phyloP scores from a whole-genome alignment of 2,888 invertebrate genomes.

The Habroteleia sp. region DNA sequence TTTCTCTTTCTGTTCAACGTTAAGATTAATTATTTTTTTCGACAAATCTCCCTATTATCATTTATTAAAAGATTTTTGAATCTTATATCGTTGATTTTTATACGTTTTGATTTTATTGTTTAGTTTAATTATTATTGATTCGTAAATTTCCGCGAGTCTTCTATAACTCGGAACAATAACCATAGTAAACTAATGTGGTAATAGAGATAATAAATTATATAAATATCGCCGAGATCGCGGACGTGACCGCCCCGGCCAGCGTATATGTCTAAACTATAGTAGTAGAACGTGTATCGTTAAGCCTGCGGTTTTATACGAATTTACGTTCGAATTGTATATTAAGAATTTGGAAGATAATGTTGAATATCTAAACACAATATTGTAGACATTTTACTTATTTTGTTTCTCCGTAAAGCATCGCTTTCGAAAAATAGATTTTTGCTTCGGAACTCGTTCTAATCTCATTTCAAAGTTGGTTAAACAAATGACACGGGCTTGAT shows the following conservation, averaged over 20 bases:
- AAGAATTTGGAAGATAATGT: conserved; percentile 19
- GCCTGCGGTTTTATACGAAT: conserved; percentile 69
- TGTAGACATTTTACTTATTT: conserved; percentile 19
- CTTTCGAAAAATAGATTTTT: conserved; percentile 19
- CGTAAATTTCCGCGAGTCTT: conserved; percentile 13
- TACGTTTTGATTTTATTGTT: conserved; percentile 58
- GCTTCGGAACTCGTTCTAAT: too few species aligned
- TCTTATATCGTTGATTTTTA: conserved; percentile 48
- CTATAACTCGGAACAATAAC: conserved; percentile 44
- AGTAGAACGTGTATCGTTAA: conserved; percentile 77
- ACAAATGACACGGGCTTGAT: too few species aligned
- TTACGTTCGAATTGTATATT: conserved; percentile 65
- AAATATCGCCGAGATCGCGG: conserved; percentile 75
- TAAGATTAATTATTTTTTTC: background rate
- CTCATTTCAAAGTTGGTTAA: background rate
- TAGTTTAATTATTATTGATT: conserved; percentile 39
- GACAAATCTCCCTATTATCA: conserved; percentile 26
- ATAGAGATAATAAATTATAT: conserved; percentile 54
- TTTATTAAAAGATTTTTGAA: conserved; percentile 12
- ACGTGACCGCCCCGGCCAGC: conserved; percentile 77
- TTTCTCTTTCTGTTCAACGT: conserved; percentile 10
- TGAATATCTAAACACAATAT: conserved; percentile 6
- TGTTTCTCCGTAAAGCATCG: conserved; percentile 23
- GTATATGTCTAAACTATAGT: conserved; percentile 80
- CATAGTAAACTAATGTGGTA: conserved; percentile 47